Evolutionary conservation across 2,113 vertebrate species (phyloP).

Genomic region (Semnornis frantzii): DNA sequence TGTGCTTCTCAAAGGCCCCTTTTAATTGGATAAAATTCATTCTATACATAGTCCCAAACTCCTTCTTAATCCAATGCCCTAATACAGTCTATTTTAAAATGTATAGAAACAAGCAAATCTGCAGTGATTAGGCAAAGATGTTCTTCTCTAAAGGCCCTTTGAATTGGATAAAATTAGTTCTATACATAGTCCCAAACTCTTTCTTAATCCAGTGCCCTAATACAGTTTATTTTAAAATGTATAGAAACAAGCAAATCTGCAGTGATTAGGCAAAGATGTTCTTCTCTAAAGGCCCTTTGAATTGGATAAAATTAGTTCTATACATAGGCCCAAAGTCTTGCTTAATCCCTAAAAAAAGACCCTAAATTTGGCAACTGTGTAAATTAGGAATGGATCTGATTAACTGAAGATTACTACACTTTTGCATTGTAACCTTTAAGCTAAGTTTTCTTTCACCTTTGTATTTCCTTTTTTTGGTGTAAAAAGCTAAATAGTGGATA

Average conservation of each 20-base stretch:
- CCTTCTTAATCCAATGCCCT: neutral
- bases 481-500: neutral
- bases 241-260: neutral
- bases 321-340: neutral
- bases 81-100: neutral
- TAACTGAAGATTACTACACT: neutral
- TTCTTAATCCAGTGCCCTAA: neutral
- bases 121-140: neutral
- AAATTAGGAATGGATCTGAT: neutral
- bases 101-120: neutral
- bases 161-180: neutral
- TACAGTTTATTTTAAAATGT: neutral
- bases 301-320: neutral
- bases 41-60: neutral
- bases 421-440: neutral
- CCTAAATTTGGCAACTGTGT: neutral
- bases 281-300: neutral
- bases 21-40: neutral
- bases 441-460: neutral
- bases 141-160: neutral
- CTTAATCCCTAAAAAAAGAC: neutral
- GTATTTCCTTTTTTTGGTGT: neutral
- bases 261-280: neutral
- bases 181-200: neutral
- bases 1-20: neutral